Base-by-base conservation (phyloP, 2,797 vertebrate genomes). In the Rhinatrema bivittatum region DNA sequence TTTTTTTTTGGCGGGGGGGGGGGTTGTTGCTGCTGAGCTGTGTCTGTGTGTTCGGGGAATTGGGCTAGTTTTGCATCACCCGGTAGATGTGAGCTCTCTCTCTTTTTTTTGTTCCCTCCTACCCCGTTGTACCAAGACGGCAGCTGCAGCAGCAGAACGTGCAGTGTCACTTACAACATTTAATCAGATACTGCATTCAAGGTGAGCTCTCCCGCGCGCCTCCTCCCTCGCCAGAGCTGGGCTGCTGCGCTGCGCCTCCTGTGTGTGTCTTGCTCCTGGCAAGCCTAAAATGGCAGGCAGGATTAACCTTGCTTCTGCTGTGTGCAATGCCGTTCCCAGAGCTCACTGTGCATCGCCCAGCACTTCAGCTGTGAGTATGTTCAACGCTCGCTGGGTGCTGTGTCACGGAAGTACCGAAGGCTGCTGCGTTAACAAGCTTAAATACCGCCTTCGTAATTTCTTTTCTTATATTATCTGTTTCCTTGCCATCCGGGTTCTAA, bases 121-220 rank as follows among this genome's bases (percentile, higher is more conserved):
- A 75, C 66, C 66, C 77, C 74, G 72, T 87, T 86, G 81, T 88
- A 84, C 79, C 86, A 86, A 81, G 85, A 83, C 72, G n/a, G n/a
- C n/a, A n/a, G n/a, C n/a, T n/a, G n/a, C 72, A n/a, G n/a, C n/a
- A n/a, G n/a, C n/a, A n/a, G n/a, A n/a, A n/a, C 87, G 85, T 78
- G 87, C 90, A 90, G 89, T 88, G 81, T 87, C 84, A 84, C 78
- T 85, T 84, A 83, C 83, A 79, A 83, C 85, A 87, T 91, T n/a
- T 90, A 89, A 87, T 88, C 88, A 87, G 87, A 87, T 86, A 79
- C 88, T 78, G 86, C 83, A 72, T 84, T 84, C 85, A 87, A 90
- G 84, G 87, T 91, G 84, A 81, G 87, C 74, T 56, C 74, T 76
- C 74, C 79, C 74, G 71, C 82, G 72, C 77, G 70, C 78, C 74